These are phyloP conservation scores for Synaphobranchus kaupii DNA, from an alignment of 2,797 vertebrate genomes.

Conservation along the genomic window DNA sequence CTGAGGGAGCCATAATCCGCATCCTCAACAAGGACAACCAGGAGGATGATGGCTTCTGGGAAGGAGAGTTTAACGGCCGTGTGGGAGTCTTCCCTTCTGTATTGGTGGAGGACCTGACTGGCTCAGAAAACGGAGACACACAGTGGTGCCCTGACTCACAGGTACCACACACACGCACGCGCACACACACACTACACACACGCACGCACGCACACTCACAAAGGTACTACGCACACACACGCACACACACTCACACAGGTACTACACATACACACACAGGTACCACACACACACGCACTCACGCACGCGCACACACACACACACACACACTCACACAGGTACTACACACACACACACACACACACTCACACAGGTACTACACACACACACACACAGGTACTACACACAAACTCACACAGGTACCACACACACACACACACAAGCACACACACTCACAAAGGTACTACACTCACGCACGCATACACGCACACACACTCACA, in stretches of 20 bases:
- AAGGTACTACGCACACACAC: neutral
- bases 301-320: too few relatives aligned
- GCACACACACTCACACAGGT: too few relatives aligned
- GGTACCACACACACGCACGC: slow-evolving; percentile 57
- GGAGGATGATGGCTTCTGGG: slow-evolving; percentile 98
- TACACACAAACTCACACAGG: neutral
- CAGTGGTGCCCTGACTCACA: slow-evolving; percentile 72
- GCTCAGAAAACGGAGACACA: slow-evolving; percentile 83
- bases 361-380: neutral
- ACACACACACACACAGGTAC: neutral
- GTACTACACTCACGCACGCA: neutral
- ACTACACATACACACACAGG: too few relatives aligned
- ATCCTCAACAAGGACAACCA: slow-evolving; percentile 95
- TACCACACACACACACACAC: neutral
- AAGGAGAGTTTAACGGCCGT: slow-evolving; percentile 90
- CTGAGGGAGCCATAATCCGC: slow-evolving; percentile 92
- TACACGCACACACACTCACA: neutral
- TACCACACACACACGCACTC: too few relatives aligned
- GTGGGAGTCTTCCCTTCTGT: slow-evolving; percentile 95
- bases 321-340: neutral
- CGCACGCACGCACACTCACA: neutral
- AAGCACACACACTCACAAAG: neutral
- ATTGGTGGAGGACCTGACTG: slow-evolving; percentile 87
- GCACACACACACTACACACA: slow-evolving; percentile 7
- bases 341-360: neutral